Percentiles rank a stretch among this genome's conserved stretches.
These are phyloP conservation scores for Parnassius orleans DNA, from an alignment of 2,888 invertebrate species.

Conservation along the genomic window DNA sequence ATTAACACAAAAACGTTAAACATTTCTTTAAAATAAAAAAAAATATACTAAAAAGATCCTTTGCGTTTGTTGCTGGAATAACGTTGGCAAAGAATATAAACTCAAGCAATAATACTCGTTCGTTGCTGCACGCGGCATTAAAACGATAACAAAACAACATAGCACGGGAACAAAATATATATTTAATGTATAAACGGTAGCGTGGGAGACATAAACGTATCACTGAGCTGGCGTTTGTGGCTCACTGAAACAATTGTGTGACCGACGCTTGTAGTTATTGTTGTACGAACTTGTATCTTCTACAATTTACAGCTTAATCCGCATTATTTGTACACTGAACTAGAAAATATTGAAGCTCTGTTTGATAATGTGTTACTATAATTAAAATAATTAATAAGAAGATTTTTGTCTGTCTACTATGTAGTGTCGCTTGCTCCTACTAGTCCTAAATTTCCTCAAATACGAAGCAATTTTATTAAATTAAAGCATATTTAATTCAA, in stretches of 20 bases:
- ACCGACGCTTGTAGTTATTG: conserved; percentile 16
- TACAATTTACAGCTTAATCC: conserved; percentile 15
- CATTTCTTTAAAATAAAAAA: background rate
- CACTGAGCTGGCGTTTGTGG: conserved; percentile 20
- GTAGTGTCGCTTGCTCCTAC: no score
- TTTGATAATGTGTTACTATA: no score
- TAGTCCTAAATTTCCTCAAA: no score
- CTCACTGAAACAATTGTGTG: conserved; percentile 24
- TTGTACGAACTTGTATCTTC: conserved; percentile 10
- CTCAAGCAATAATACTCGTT: conserved; percentile 1
- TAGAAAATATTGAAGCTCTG: background rate
- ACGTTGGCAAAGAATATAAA: background rate
- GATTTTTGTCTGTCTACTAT: no score
- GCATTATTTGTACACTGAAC: conserved; percentile 20
- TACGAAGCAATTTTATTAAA: no score
- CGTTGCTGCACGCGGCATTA: conserved; percentile 3
- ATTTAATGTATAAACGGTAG: conserved; percentile 24
- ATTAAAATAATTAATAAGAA: no score
- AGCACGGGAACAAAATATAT: conserved; percentile 20
- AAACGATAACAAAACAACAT: conserved; percentile 20
- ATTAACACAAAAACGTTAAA: background rate
- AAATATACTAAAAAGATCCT: background rate
- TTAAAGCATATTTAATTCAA: no score
- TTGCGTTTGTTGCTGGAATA: background rate
- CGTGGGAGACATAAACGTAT: conserved; percentile 22